These are phyloP conservation scores for Palythoa grandiflora DNA, from an alignment of 92 coral and sea anemone species.

Conservation along the genomic window DNA sequence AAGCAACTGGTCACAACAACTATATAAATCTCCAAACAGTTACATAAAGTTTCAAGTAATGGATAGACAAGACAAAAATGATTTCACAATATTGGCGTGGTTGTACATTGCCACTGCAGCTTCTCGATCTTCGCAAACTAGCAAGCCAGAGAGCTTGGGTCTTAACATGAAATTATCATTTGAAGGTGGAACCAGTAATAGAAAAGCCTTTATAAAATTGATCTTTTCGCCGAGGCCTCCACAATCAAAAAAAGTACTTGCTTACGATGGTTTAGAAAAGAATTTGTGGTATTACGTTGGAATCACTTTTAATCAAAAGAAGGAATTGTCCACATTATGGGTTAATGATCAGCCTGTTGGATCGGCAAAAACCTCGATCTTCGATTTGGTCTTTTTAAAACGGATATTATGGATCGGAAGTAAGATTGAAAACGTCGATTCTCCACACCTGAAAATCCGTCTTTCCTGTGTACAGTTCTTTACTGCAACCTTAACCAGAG, in stretches of 20 bases:
- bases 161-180: not conserved
- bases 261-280: conserved; percentile 3
- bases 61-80: not conserved
- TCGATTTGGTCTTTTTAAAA: not conserved
- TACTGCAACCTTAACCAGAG: conserved; percentile 20
- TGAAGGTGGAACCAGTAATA: not conserved
- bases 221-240: not conserved
- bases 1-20: conserved; percentile 10
- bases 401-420: conserved; percentile 21
- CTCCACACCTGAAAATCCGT: conserved; percentile 1
- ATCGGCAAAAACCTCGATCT: not conserved
- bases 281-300: conserved; percentile 18
- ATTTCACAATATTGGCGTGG: conserved; percentile 34
- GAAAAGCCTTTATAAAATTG: not conserved
- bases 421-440: not conserved
- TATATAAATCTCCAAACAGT: not conserved
- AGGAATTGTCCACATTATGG: conserved; percentile 3
- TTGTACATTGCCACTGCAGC: not conserved
- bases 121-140: not conserved
- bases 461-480: conserved; percentile 37
- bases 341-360: conserved; percentile 12
- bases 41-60: not conserved
- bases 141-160: conserved; percentile 5
- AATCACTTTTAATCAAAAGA: not conserved
- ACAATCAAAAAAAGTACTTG: not conserved